Conservation (phyloP, 2,888 invertebrate species). For the Drosophila quinaria region DNA sequence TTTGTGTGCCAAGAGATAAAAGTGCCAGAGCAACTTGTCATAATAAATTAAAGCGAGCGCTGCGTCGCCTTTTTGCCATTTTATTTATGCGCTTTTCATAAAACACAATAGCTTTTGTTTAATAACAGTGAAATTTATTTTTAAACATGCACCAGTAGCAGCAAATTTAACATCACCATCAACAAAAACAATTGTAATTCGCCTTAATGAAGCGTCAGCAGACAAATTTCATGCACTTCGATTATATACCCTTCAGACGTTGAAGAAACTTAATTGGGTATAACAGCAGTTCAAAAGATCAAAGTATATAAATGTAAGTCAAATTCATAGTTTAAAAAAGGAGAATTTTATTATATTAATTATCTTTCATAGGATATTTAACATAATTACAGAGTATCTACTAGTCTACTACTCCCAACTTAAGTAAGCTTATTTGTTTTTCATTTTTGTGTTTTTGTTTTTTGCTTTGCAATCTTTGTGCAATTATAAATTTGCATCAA, state of each 20-base stretch:
- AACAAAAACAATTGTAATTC: constrained; percentile 43
- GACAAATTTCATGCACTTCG: constrained; percentile 71
- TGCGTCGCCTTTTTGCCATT: constrained; percentile 73
- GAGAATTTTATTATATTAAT: background rate
- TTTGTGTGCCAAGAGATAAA: constrained; percentile 84
- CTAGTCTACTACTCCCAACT: background rate
- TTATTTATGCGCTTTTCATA: constrained; percentile 80
- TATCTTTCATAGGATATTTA: background rate
- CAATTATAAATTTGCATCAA: constrained; percentile 72
- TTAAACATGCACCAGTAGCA: constrained; percentile 45
- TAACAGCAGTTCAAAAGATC: background rate
- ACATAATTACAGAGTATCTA: background rate
- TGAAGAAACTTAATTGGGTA: background rate
- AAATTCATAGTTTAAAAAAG: background rate
- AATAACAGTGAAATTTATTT: constrained; percentile 73
- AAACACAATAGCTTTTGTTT: constrained; percentile 81
- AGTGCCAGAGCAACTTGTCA: constrained; percentile 85
- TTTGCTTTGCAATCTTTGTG: constrained; percentile 36
- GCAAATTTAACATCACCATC: constrained; percentile 31
- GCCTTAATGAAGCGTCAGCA: constrained; percentile 65
- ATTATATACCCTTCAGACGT: constrained; percentile 32
- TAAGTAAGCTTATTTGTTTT: background rate
- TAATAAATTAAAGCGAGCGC: constrained; percentile 80
- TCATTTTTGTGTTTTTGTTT: constrained; percentile 1
- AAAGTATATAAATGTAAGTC: background rate